These are phyloP conservation scores for Gerris lacustris DNA, from an alignment of 2,888 invertebrate species.

Conservation along the genomic window DNA sequence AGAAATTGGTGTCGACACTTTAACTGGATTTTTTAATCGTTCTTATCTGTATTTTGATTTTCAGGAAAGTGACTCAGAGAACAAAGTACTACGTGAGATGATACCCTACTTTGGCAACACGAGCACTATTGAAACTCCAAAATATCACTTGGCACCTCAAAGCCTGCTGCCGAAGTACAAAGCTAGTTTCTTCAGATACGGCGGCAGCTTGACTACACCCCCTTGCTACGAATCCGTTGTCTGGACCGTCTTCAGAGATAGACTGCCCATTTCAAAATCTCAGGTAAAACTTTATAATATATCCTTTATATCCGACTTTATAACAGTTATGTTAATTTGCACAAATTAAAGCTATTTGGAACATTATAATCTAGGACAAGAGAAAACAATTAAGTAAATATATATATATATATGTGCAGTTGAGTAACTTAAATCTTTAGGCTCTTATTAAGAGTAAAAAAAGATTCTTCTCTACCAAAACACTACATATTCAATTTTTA, in stretches of 20 bases:
- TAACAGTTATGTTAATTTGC: no score
- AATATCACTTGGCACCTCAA: constrained; percentile 32
- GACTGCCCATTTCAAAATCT: constrained; percentile 42
- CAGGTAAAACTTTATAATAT: constrained; percentile 41
- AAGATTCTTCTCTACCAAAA: no score
- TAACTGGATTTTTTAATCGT: no score
- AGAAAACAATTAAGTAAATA: no score
- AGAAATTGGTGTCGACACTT: no score
- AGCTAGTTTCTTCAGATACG: constrained; percentile 49
- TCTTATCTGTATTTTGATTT: background rate
- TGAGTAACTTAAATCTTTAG: no score
- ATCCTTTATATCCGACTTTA: no score
- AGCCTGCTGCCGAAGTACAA: constrained; percentile 46
- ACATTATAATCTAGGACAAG: no score
- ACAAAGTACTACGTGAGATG: constrained; percentile 17
- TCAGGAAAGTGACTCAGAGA: constrained; percentile 18
- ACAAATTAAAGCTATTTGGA: no score
- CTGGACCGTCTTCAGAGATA: constrained; percentile 53
- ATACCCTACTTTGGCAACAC: background rate
- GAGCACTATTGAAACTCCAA: background rate
- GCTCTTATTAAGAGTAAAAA: no score
- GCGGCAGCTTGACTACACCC: constrained; percentile 64
- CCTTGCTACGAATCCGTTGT: constrained; percentile 58
- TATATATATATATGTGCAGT: no score
- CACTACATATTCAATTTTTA: no score